Conservation (phyloP, 2,113 vertebrate species). For the Corythornis vintsioides region DNA sequence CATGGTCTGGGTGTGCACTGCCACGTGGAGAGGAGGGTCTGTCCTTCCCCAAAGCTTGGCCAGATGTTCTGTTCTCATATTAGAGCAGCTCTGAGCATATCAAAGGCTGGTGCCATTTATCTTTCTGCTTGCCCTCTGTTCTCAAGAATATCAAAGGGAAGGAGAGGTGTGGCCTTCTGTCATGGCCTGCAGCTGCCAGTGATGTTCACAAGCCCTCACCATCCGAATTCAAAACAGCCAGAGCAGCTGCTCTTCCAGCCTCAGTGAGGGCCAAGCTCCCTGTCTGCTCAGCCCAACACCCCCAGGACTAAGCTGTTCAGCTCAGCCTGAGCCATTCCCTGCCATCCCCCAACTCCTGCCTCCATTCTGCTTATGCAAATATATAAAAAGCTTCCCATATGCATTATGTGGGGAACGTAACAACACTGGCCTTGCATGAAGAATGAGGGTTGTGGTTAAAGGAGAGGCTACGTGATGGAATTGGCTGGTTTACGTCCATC, state of each 20-base stretch:
- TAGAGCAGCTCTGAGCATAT: background rate
- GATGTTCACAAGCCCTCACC: background rate
- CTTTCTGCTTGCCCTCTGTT: constrained; percentile 25
- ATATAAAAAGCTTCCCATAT: background rate
- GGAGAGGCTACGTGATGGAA: background rate
- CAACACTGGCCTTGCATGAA: background rate
- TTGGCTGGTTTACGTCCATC: background rate
- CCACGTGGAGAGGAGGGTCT: fast-evolving
- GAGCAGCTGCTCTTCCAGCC: constrained; percentile 31
- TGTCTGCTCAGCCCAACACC: background rate
- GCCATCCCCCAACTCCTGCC: background rate
- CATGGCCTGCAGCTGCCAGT: background rate
- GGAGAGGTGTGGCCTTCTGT: background rate
- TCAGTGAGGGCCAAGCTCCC: background rate
- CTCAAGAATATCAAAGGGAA: constrained; percentile 33
- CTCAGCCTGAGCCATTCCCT: background rate
- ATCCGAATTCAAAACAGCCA: background rate
- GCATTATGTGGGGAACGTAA: constrained; percentile 25
- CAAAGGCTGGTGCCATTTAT: background rate
- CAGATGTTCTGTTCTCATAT: background rate
- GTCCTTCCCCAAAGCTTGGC: background rate
- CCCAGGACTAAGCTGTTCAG: background rate
- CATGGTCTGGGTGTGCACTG: fast-evolving
- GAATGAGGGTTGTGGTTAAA: constrained; percentile 2
- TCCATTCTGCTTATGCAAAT: constrained; percentile 21